Conservation (phyloP, 1,140 invertebrate species). For the Rhyacophila brunnea region DNA sequence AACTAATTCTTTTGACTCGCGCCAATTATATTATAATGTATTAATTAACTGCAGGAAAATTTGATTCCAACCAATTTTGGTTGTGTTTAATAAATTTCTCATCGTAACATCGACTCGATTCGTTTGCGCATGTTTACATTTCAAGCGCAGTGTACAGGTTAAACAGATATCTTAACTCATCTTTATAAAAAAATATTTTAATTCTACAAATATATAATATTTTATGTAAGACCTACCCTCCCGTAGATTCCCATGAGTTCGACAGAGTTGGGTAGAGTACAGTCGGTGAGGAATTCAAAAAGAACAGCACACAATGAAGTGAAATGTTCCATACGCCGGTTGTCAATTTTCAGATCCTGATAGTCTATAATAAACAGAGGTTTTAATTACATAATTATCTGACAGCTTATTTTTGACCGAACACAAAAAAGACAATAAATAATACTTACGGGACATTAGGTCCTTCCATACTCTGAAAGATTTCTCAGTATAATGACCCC, state of each 20-base stretch:
- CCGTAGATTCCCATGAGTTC: constrained; percentile 81
- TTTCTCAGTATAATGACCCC: constrained; percentile 62
- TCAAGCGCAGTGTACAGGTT: too few species aligned
- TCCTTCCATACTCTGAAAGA: constrained; percentile 76
- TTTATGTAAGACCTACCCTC: too few species aligned
- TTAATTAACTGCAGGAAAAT: too few species aligned
- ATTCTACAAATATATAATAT: too few species aligned
- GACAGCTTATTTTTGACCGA: background rate
- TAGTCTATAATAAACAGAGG: constrained; percentile 67
- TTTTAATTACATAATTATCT: background rate
- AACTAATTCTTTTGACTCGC: too few species aligned
- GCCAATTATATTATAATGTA: too few species aligned
- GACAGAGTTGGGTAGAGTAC: constrained; percentile 69
- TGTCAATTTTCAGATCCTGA: constrained; percentile 70
- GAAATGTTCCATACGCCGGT: constrained; percentile 73
- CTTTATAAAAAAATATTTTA: too few species aligned
- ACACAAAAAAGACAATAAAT: background rate
- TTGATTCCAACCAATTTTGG: too few species aligned
- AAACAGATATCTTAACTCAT: too few species aligned
- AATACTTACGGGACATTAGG: constrained; percentile 84
- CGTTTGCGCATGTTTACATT: too few species aligned
- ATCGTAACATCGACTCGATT: too few species aligned
- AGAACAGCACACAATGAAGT: constrained; percentile 65
- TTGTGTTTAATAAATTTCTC: too few species aligned
- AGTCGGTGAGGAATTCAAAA: constrained; percentile 63